A percentile compares a stretch with the other conserved stretches of the same genome.
Evolutionary conservation across 2,113 vertebrate species (phyloP).

Genomic region (Aramus guarauna): DNA sequence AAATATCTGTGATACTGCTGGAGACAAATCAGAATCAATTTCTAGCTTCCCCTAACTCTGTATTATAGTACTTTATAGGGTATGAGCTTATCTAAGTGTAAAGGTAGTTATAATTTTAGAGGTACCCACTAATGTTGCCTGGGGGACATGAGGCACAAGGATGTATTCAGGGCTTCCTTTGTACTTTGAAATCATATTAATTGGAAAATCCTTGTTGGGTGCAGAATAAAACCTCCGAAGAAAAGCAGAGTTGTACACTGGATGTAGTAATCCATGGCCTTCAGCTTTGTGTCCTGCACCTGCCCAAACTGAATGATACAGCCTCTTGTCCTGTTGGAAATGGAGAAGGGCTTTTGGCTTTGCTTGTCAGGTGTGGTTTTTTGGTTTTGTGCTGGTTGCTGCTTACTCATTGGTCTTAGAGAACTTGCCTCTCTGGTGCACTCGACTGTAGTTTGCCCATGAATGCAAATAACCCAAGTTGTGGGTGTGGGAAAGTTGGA

Average conservation of each 20-base stretch:
- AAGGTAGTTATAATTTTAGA: background rate
- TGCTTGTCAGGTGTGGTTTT: background rate
- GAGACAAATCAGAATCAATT: background rate
- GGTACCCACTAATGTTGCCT: background rate
- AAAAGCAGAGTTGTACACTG: background rate
- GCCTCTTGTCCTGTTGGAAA: background rate
- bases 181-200: background rate
- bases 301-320: background rate
- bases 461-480: constrained; percentile 5
- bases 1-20: background rate
- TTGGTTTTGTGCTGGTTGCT: background rate
- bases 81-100: background rate
- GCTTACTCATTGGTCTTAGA: background rate
- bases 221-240: background rate
- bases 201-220: background rate
- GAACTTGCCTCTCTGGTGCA: background rate
- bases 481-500: constrained; percentile 7
- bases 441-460: background rate
- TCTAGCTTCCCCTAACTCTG: background rate
- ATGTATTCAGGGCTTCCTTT: background rate
- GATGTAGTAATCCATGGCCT: background rate
- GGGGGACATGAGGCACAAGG: background rate
- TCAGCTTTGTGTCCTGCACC: background rate
- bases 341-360: background rate
- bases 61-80: background rate